phyloP scores from a whole-genome alignment of 1,140 invertebrate species.

The Leptopilina clavipes region DNA sequence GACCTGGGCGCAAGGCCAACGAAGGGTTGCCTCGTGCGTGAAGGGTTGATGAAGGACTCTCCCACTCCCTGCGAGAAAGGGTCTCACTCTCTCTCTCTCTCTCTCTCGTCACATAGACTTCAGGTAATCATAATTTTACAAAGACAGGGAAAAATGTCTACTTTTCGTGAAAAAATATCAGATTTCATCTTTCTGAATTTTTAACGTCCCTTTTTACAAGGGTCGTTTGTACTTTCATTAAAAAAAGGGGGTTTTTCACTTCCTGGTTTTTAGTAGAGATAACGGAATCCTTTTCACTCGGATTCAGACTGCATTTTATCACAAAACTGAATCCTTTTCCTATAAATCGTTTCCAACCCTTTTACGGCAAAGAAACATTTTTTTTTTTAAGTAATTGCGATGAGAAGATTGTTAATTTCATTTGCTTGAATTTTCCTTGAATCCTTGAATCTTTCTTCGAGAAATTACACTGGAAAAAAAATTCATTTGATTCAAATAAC shows the following conservation, averaged over 20 bases:
- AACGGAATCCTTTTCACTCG: slow-evolving; percentile 36
- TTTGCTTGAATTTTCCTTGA: too few species aligned
- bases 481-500: too few species aligned
- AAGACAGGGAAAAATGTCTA: not conserved
- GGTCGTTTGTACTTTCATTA: not conserved
- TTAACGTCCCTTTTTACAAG: too few species aligned
- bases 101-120: not conserved
- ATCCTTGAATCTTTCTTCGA: too few species aligned
- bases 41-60: slow-evolving; percentile 44
- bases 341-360: slow-evolving; percentile 22
- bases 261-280: slow-evolving; percentile 48
- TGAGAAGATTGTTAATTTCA: too few species aligned
- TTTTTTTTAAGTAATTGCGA: too few species aligned
- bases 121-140: not conserved
- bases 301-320: slow-evolving; percentile 3
- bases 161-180: slow-evolving; percentile 53
- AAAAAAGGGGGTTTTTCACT: slow-evolving; percentile 36
- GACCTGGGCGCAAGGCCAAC: slow-evolving; percentile 7
- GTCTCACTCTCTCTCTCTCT: too few species aligned
- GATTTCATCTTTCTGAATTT: slow-evolving; percentile 42
- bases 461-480: too few species aligned
- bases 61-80: not conserved
- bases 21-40: slow-evolving; percentile 31
- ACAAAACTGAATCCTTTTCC: not conserved
- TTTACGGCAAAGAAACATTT: too few species aligned